A percentile compares a stretch with the other conserved stretches of the same genome.
phyloP scores from a whole-genome alignment of 92 coral and sea anemone species.

The Umimayanthus chanpuru region DNA sequence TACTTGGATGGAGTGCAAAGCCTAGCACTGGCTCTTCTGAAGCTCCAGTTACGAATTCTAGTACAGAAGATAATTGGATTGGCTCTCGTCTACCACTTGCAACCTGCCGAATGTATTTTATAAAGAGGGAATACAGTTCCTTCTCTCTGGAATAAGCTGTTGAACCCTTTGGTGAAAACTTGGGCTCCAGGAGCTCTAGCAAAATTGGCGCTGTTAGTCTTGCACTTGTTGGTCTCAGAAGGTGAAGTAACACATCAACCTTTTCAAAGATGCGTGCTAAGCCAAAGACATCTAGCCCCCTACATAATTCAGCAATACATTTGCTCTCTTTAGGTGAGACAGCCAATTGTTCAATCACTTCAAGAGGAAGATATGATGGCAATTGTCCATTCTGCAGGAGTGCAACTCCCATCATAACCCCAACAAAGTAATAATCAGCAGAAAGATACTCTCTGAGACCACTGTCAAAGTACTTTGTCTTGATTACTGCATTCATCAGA shows the following conservation, averaged over 20 bases:
- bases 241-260: constrained; percentile 60
- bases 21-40: constrained; percentile 78
- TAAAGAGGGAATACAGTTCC: constrained; percentile 62
- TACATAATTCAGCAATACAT: constrained; percentile 52
- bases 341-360: constrained; percentile 50
- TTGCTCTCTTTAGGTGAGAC: constrained; percentile 18
- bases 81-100: constrained; percentile 71
- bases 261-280: constrained; percentile 36
- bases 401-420: constrained; percentile 58
- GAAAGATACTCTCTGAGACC: constrained; percentile 52
- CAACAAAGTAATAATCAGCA: constrained; percentile 52
- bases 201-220: constrained; percentile 54
- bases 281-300: constrained; percentile 64
- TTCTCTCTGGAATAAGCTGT: constrained; percentile 55
- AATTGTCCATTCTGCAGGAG: constrained; percentile 61
- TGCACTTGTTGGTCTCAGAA: constrained; percentile 52
- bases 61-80: constrained; percentile 45
- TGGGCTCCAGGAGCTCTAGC: constrained; percentile 48
- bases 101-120: constrained; percentile 67
- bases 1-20: constrained; percentile 57
- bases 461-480: constrained; percentile 52
- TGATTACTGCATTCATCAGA: constrained; percentile 53
- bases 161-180: constrained; percentile 70
- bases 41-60: constrained; percentile 69
- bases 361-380: constrained; percentile 51